phyloP scores from a whole-genome alignment of 2,797 vertebrate genomes.

The Acrocephalus scirpaceus region DNA sequence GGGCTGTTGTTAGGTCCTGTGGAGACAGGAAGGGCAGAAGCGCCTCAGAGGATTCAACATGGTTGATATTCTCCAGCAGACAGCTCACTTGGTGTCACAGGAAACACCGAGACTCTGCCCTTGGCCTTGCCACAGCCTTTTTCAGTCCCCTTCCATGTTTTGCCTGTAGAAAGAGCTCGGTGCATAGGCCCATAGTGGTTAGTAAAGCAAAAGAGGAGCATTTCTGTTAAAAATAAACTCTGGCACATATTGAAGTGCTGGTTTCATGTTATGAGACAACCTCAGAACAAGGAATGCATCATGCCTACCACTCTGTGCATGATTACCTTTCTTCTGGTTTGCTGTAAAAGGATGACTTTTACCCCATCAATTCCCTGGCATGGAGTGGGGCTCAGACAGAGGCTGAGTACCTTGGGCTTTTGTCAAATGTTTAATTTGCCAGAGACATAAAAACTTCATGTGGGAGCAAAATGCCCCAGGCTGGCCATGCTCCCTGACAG shows the following conservation, averaged over 20 bases:
- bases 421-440: not conserved
- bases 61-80: not conserved
- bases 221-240: not conserved
- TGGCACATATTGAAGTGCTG: not conserved
- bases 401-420: not conserved
- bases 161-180: not conserved
- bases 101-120: not conserved
- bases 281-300: not conserved
- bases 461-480: not conserved
- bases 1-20: not conserved
- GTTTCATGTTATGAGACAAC: not conserved
- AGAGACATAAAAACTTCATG: not conserved
- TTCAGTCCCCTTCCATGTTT: not conserved
- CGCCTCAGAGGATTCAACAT: rapidly evolving
- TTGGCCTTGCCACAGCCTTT: not conserved
- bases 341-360: not conserved
- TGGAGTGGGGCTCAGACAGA: not conserved
- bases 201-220: not conserved
- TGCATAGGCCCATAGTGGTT: not conserved
- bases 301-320: not conserved
- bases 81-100: rapidly evolving
- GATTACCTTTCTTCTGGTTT: not conserved
- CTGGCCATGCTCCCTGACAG: not conserved
- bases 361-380: not conserved
- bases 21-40: not conserved